Percentiles rank a stretch among this genome's conserved stretches.
Evolutionary conservation across 2,797 vertebrate genomes (phyloP).

Genomic region (Furcifer pardalis): DNA sequence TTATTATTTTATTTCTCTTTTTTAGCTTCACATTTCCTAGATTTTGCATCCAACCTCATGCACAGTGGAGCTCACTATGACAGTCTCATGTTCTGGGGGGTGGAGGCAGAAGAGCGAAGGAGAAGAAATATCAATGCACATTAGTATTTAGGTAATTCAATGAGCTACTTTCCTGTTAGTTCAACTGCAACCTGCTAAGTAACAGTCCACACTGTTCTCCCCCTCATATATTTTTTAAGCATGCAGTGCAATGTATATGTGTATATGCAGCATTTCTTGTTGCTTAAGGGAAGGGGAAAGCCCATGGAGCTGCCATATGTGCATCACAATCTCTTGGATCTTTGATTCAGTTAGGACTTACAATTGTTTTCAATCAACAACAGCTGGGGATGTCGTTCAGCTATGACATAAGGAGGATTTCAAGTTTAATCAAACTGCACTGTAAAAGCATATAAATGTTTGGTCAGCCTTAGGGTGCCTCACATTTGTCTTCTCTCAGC

Average conservation of each 20-base stretch:
- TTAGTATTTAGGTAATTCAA: not conserved
- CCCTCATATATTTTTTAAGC: not conserved
- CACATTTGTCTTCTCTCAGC: constrained; percentile 7
- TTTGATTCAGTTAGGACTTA: not conserved
- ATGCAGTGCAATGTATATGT: not conserved
- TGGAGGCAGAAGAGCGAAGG: too few relatives aligned
- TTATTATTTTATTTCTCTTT: not conserved
- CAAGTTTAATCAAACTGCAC: constrained; percentile 11
- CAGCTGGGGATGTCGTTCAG: constrained; percentile 5
- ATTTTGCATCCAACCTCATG: not conserved
- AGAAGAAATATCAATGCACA: not conserved
- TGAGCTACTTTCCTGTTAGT: not conserved
- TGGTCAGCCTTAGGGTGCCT: not conserved
- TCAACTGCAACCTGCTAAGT: not conserved
- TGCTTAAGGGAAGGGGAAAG: not conserved
- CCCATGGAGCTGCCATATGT: not conserved
- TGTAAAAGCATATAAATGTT: constrained; percentile 4
- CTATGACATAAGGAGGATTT: constrained; percentile 21
- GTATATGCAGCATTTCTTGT: not conserved
- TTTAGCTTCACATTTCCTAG: not conserved
- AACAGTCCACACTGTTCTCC: not conserved
- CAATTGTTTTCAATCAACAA: constrained; percentile 5
- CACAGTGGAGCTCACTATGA: too few relatives aligned
- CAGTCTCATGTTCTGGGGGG: too few relatives aligned
- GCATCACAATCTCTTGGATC: not conserved